Base-by-base conservation (phyloP, 2,888 invertebrate species). In the Spatulosminthurus flaviceps region DNA sequence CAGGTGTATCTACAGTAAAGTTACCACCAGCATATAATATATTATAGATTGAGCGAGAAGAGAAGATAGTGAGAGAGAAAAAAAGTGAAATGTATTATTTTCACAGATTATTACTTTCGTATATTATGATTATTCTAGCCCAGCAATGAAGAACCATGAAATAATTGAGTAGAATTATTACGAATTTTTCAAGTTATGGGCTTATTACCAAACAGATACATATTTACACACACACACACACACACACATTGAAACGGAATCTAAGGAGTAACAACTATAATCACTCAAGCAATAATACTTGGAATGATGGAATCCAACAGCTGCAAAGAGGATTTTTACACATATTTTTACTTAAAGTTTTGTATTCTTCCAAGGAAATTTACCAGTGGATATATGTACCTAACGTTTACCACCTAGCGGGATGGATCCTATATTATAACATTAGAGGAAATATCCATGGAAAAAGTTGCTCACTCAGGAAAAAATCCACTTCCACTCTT, bases 71-170 rank as follows among this genome's bases (percentile, higher is more conserved):
- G n/a, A 61, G 61, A 61, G n/a, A 21, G 16, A n/a, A 64, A 26
- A 64, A 64, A 64, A 64, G 64, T 64, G 64, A 64, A 64, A 64
- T 64, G 26, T 26, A 64, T 64, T 22, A 64, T 64, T 64, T 64
- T 64, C 24, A 61, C 64, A 64, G 64, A 24, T 64, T 64, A 64
- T 64, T 64, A 24, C 64, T 64, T 64, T 64, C 24, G 22, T 64
- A 24, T 64, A 24, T 64, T 64, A 64, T 64, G 24, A 64, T 26
- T 64, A 22, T 21, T 24, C 4, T 51, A 4, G 5, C 34, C 34
- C 9, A 7, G 4, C 34, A 4, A 34, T 7, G 5, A 16, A 51
- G 51, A 51, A 51, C 19, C 51, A 19, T 51, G 51, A 51, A 51
- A 19, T 51, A 51, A 51, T 51, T 51, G 9, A 51, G n/a, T 51